Percentiles rank a stretch among this genome's conserved stretches.
Evolutionary conservation across 2,797 vertebrate genomes (phyloP).

Genomic region (Galago senegalensis): DNA sequence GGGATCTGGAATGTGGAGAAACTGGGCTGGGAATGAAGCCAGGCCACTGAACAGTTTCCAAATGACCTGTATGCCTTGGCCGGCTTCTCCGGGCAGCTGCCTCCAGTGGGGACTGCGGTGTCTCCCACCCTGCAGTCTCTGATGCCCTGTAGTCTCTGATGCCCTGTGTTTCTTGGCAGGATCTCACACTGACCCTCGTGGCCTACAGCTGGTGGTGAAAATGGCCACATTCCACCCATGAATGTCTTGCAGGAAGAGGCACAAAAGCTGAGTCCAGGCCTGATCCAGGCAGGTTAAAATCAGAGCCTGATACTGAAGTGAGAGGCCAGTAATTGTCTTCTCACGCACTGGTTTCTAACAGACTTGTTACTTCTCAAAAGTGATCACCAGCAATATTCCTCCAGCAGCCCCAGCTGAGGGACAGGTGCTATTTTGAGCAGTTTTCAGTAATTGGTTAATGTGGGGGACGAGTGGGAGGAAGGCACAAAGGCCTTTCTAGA

Average conservation of each 20-base stretch:
- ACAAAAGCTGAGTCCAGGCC: not conserved
- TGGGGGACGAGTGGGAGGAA: conserved; percentile 61
- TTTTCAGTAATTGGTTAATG: conserved; percentile 83
- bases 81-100: not conserved
- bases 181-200: not conserved
- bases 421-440: conserved; percentile 84
- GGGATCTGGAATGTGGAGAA: not conserved
- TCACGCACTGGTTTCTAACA: conserved; percentile 75
- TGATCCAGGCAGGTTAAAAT: not conserved
- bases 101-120: too few relatives aligned
- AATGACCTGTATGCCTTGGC: not conserved
- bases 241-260: not conserved
- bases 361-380: conserved; percentile 70
- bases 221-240: not conserved
- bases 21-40: not conserved
- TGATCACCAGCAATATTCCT: conserved; percentile 62
- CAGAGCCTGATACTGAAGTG: not conserved
- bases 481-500: conserved; percentile 54
- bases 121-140: not conserved
- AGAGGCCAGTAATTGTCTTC: conserved; percentile 63
- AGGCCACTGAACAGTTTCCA: not conserved
- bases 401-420: conserved; percentile 71
- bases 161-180: not conserved
- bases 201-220: not conserved
- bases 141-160: not conserved